Evolutionary conservation across 2,888 invertebrate species (phyloP), one percentile per base, ranked within the genome.

Genomic region (Phalera bucephala): DNA sequence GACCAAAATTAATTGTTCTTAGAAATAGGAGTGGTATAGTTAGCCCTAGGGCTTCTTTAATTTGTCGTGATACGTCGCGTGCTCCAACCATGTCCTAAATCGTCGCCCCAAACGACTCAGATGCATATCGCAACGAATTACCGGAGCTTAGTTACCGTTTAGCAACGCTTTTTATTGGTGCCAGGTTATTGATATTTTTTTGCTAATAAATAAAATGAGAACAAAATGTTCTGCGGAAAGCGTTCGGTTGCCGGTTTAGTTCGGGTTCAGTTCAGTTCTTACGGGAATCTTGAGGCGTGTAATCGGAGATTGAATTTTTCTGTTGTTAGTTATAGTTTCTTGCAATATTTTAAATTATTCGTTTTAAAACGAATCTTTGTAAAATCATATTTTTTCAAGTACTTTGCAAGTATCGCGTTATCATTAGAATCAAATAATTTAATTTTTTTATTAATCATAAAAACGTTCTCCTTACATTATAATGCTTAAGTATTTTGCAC

Each of bases 61-160:
- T 39, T 42, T 15, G 40, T 12, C 14, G 9, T 28, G 31, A 35
- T 30, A 32, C 27, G 37, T 52, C 42, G 50, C 46, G 52, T 47
- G 48, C 48, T 50, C 45, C 48, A 32, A 53, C 51, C 55, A 49
- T 50, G 62, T 61, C 65, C 55, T 46, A 65, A 71, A 69, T 65
- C 56, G 62, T 65, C 68, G 47, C 62, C 58, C 59, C 65, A 70
- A 71, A 66, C 64, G 50, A 59, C 60, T 57, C 55, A 46, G 64
- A 67, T 68, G 42, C 46, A 53, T 56, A 70, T 66, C 64, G 48
- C 41, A 42, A 56, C 45, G 52, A 65, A 66, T 65, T 66, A 61
- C 47, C 40, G 45, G 52, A 56, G 58, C 58, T 70, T 64, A 59
- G 59, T 60, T 58, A 59, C 50, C 52, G 63, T 65, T 72, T 62